These are phyloP conservation scores for Nycticryphes semicollaris DNA, from an alignment of 2,113 vertebrate genomes.

Conservation along the genomic window DNA sequence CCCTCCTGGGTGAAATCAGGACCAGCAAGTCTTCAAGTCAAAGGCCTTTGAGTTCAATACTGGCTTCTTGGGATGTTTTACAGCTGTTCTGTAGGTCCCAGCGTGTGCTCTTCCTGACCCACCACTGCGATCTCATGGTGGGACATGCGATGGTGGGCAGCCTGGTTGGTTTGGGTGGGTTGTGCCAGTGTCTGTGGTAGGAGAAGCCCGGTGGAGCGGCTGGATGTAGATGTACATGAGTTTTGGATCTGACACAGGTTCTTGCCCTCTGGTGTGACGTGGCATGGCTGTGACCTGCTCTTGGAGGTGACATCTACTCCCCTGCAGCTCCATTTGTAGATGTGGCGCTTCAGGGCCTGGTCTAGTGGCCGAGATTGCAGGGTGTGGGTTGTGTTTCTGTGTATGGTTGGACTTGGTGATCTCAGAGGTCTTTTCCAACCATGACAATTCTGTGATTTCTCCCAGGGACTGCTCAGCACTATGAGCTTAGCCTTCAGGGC, in stretches of 20 bases:
- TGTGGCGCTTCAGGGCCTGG: no score
- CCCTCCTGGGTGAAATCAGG: background rate
- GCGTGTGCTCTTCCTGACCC: background rate
- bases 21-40: background rate
- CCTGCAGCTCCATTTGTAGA: background rate
- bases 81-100: background rate
- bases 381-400: no score
- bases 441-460: no score
- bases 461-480: background rate
- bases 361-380: no score
- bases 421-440: no score
- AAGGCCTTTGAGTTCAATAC: background rate
- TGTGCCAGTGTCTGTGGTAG: fast-evolving
- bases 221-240: background rate
- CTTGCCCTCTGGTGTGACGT: fast-evolving
- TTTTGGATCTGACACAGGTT: background rate
- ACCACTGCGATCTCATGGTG: fast-evolving
- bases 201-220: background rate
- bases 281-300: background rate
- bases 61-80: background rate
- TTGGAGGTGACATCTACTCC: background rate
- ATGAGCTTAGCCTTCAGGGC: background rate
- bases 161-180: fast-evolving
- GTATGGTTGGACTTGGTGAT: no score
- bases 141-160: fast-evolving